Conservation (phyloP, 2,888 invertebrate genomes). For the Ecliptopera silaceata region DNA sequence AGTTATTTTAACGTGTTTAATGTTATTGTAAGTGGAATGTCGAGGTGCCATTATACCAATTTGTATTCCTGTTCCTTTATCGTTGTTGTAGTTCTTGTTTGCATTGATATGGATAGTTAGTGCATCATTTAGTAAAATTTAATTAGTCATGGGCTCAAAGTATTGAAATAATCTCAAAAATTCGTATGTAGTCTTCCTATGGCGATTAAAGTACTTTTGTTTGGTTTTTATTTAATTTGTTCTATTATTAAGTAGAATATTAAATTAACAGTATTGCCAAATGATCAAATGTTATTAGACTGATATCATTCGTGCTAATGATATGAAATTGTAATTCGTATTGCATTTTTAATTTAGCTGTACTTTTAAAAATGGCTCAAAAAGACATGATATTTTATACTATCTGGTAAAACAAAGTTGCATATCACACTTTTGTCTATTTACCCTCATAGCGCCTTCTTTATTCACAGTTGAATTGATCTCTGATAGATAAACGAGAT, state of each 20-base stretch:
- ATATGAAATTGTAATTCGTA: conserved; percentile 51
- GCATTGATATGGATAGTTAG: conserved; percentile 45
- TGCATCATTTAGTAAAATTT: conserved; percentile 39
- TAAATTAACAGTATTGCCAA: conserved; percentile 79
- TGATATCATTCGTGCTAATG: conserved; percentile 65
- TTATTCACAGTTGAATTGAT: conserved; percentile 72
- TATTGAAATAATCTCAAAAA: conserved; percentile 50
- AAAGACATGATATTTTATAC: conserved; percentile 49
- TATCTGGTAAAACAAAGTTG: conserved; percentile 59
- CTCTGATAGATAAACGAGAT: conserved; percentile 73
- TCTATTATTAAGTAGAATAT: conserved; percentile 62
- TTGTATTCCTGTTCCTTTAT: conserved; percentile 63
- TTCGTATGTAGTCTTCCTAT: conserved; percentile 76
- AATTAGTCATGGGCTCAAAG: conserved; percentile 60
- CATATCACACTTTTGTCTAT: conserved; percentile 66
- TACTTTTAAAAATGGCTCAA: conserved; percentile 56
- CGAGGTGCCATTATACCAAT: conserved; percentile 80
- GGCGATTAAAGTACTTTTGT: conserved; percentile 60
- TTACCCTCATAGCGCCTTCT: conserved; percentile 40
- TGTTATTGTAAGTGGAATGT: conserved; percentile 71
- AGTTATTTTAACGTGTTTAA: conserved; percentile 72
- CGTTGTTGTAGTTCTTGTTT: conserved; percentile 51
- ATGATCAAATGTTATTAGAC: conserved; percentile 81
- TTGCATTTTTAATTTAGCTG: conserved; percentile 39
- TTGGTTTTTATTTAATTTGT: conserved; percentile 61